phyloP scores from a whole-genome alignment of 2,888 invertebrate species.

The Aelia acuminata region DNA sequence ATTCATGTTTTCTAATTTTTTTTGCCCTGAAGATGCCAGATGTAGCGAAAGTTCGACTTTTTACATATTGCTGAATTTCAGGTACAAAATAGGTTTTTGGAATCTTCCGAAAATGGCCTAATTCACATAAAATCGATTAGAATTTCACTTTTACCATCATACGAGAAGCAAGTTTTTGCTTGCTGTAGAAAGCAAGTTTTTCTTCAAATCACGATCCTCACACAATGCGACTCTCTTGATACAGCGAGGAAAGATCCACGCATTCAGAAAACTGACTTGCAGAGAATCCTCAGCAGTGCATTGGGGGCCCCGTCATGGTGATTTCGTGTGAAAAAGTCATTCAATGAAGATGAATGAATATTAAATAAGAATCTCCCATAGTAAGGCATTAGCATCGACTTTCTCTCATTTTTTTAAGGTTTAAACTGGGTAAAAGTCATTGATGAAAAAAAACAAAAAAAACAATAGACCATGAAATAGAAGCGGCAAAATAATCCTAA shows the following conservation, averaged over 20 bases:
- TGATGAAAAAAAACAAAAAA: too few species aligned
- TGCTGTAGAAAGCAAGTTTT: background rate
- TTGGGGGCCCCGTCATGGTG: background rate
- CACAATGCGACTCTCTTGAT: background rate
- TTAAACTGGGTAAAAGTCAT: background rate
- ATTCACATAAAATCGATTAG: background rate
- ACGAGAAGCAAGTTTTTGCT: too few species aligned
- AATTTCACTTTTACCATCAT: background rate
- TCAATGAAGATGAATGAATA: conserved; percentile 17
- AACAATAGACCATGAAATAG: too few species aligned
- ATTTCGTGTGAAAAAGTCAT: background rate
- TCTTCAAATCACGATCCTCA: background rate
- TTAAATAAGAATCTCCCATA: background rate
- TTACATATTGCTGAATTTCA: too few species aligned
- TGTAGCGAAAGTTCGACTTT: too few species aligned
- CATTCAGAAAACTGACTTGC: conserved; percentile 32
- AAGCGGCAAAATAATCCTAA: too few species aligned
- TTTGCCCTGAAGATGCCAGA: too few species aligned
- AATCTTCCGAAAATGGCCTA: too few species aligned
- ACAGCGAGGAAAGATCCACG: background rate
- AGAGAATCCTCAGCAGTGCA: background rate
- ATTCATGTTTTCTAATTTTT: too few species aligned
- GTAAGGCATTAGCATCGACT: background rate
- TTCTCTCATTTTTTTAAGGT: background rate
- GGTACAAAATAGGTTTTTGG: too few species aligned